A percentile compares a stretch with the other conserved stretches of the same genome.
Conservation (phyloP, 2,888 invertebrate species). For the Scrobipalpa costella region DNA sequence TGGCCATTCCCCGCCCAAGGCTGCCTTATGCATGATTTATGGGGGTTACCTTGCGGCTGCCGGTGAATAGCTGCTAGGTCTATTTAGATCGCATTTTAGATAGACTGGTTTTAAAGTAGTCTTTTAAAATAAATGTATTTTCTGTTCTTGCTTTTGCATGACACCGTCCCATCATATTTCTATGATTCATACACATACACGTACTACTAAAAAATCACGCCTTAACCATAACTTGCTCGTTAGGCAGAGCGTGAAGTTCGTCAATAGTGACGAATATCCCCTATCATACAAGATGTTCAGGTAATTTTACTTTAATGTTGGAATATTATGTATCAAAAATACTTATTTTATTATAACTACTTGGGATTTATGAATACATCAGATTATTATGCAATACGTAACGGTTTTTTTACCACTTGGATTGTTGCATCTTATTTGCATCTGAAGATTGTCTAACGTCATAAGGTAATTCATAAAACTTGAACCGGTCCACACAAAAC, state of each 20-base stretch:
- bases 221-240: too few species aligned
- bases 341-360: too few species aligned
- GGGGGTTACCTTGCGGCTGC: conserved; percentile 14
- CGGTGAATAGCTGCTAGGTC: conserved; percentile 4
- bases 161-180: not conserved
- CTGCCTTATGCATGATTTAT: conserved; percentile 33
- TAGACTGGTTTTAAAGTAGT: not conserved
- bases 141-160: not conserved
- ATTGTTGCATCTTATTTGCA: conserved; percentile 1
- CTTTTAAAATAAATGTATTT: not conserved
- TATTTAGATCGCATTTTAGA: conserved; percentile 17
- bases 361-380: too few species aligned
- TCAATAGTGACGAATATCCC: too few species aligned
- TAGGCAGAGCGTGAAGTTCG: too few species aligned
- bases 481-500: conserved; percentile 18
- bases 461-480: not conserved
- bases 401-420: not conserved
- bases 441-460: not conserved
- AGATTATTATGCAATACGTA: not conserved
- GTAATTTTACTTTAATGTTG: not conserved
- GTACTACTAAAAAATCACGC: too few species aligned
- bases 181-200: too few species aligned
- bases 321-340: not conserved
- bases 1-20: conserved; percentile 67
- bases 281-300: not conserved